Evolutionary conservation across 2,113 vertebrate genomes (phyloP).

Genomic region (Dolichallabes microphthalmus): DNA sequence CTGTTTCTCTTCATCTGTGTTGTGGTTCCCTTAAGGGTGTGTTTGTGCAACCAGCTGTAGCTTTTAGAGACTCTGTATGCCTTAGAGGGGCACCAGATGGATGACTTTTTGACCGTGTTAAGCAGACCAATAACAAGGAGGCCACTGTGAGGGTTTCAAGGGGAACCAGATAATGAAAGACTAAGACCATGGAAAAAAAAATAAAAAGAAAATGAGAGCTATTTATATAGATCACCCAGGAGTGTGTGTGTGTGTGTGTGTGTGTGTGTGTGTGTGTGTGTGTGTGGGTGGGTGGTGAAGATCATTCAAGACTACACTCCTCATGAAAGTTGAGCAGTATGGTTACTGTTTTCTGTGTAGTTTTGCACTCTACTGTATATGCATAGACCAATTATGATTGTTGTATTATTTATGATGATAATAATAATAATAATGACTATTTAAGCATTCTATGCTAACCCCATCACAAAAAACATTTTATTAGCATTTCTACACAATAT

Average conservation of each 20-base stretch:
- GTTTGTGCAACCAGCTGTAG: slow-evolving; percentile 28
- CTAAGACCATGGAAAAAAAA: neutral
- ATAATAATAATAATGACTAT: neutral
- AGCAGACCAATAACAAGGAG: slow-evolving; percentile 25
- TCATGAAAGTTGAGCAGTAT: neutral
- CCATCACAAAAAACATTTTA: neutral
- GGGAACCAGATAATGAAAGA: slow-evolving; percentile 10
- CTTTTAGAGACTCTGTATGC: slow-evolving; percentile 22
- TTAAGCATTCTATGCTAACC: neutral
- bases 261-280: too few relatives aligned
- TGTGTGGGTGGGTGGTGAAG: neutral
- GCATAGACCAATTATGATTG: neutral
- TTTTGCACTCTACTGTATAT: neutral
- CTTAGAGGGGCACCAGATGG: slow-evolving; percentile 22
- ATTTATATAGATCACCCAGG: neutral
- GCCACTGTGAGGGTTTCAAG: slow-evolving; percentile 20
- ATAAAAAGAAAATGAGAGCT: neutral
- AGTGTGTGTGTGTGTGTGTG: neutral
- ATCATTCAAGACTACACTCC: neutral
- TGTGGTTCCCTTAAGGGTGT: slow-evolving; percentile 15
- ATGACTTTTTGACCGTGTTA: neutral
- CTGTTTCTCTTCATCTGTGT: neutral
- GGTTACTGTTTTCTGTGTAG: neutral
- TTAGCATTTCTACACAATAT: neutral
- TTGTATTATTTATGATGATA: neutral